These are phyloP conservation scores for Elgaria multicarinata DNA, from an alignment of 2,113 vertebrate genomes.

Conservation along the genomic window DNA sequence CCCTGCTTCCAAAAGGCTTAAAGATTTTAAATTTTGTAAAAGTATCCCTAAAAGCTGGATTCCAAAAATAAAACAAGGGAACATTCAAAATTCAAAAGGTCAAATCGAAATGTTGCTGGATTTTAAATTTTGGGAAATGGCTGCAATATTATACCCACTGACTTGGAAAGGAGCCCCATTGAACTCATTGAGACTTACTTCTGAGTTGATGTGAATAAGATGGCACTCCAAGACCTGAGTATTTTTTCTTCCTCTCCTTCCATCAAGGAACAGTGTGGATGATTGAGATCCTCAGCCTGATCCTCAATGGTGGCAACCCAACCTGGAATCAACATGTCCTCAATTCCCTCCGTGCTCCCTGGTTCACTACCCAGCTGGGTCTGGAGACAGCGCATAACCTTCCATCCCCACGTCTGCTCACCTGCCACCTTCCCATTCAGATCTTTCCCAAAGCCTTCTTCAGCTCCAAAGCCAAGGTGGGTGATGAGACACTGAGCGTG, in stretches of 20 bases:
- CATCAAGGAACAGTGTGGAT: conserved; percentile 38
- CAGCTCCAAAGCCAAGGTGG: conserved; percentile 74
- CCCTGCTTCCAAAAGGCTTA: too few species aligned
- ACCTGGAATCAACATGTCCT: not conserved
- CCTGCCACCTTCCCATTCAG: conserved; percentile 73
- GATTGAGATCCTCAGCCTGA: conserved; percentile 40
- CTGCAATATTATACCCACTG: not conserved
- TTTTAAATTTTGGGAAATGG: not conserved
- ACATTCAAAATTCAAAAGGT: not conserved
- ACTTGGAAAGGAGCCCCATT: too few species aligned
- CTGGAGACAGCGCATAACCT: conserved; percentile 37
- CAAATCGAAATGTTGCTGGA: not conserved
- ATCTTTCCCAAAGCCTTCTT: conserved; percentile 75
- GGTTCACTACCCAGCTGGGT: conserved; percentile 31
- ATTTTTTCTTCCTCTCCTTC: not conserved
- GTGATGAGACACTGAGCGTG: not conserved
- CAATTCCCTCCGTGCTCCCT: conserved; percentile 24
- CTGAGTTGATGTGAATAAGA: not conserved
- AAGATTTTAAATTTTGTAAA: not conserved
- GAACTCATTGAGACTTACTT: not conserved
- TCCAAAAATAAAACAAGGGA: not conserved
- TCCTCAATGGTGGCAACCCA: not conserved
- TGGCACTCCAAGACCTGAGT: not conserved
- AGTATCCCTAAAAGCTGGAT: not conserved
- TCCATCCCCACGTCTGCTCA: conserved; percentile 63